Conservation (phyloP, 2,113 vertebrate genomes). For the Anas platyrhynchos region DNA sequence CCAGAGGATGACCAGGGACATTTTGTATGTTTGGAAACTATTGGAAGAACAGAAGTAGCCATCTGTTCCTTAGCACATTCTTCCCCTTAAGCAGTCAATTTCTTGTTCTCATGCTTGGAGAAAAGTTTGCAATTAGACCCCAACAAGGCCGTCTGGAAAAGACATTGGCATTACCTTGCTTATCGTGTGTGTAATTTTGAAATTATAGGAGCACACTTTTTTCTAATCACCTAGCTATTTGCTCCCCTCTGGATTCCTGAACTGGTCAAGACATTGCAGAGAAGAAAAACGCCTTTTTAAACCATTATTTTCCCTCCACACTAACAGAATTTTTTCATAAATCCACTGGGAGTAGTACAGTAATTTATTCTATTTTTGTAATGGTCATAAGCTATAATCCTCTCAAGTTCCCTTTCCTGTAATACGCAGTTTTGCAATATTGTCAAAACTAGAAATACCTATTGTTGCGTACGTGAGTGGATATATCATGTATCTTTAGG, state of each 20-base stretch:
- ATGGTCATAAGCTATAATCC: neutral
- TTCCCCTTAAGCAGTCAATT: slow-evolving; percentile 59
- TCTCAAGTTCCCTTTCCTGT: neutral
- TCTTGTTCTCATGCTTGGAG: slow-evolving; percentile 20
- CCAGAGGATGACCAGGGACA: slow-evolving; percentile 24
- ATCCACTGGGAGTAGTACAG: neutral
- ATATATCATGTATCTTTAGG: neutral
- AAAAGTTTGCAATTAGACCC: slow-evolving; percentile 55
- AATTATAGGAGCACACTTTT: slow-evolving; percentile 25
- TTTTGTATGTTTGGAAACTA: neutral
- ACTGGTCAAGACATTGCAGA: neutral
- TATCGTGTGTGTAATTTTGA: neutral
- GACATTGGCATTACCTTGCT: neutral
- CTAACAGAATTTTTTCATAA: neutral
- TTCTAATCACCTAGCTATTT: slow-evolving; percentile 8
- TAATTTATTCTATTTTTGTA: neutral
- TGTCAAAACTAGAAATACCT: neutral
- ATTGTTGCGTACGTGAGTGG: neutral
- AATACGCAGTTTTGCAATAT: neutral
- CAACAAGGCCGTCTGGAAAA: slow-evolving; percentile 45
- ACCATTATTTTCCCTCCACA: neutral
- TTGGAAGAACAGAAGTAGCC: slow-evolving; percentile 8
- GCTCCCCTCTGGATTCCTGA: neutral
- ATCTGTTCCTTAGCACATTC: slow-evolving; percentile 55
- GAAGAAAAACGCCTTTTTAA: neutral